Evolutionary conservation across 2,113 vertebrate species (phyloP), one percentile per base, ranked within the genome.

Genomic region (Malurus cyaneus): DNA sequence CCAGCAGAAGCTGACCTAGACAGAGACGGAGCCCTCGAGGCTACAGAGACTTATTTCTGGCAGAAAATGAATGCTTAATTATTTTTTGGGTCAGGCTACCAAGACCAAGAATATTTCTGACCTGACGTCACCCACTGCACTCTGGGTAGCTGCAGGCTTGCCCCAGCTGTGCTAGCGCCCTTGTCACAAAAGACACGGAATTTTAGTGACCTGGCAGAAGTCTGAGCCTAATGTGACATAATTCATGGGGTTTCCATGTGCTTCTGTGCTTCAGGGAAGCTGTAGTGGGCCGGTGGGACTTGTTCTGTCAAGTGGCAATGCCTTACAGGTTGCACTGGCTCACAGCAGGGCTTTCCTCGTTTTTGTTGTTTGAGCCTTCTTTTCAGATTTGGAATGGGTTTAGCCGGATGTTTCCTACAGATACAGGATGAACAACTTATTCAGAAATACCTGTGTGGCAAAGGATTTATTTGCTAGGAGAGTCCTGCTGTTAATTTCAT

Each of bases 71-170:
- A n/a, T 61, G 26, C 14, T 71, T 42, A 15, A 9, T 57, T 17
- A 9, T 65, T 64, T 64, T 69, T 83, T 54, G 36, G 44, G 31
- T 77, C 41, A 67, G 47, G 21, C 31, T 86, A 85, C 11, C 1
- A 9, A 60, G 44, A 78, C 0, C 2, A 56, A 60, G 69, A 76
- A 23, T 92, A 85, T 93, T 96, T 96, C 89, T 90, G 80, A 67
- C 39, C 53, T 47, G 44, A 42, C 64, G 41, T 59, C 25, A 46
- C 36, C 56, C 26, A 44, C 39, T 79, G 47, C 17, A 8, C 61
- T 92, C 66, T 60, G 50, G 28, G 50, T 46, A 44, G 24, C 62
- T 28, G 8, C 3, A 2, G 1, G 9, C 39, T 69, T 62, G 28
- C 6, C 47, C n/a, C 18, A 53, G 46, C 15, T 39, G 8, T 61